phyloP scores from a whole-genome alignment of 92 coral and sea anemone genomes.

The Zoanthus gigantus region DNA sequence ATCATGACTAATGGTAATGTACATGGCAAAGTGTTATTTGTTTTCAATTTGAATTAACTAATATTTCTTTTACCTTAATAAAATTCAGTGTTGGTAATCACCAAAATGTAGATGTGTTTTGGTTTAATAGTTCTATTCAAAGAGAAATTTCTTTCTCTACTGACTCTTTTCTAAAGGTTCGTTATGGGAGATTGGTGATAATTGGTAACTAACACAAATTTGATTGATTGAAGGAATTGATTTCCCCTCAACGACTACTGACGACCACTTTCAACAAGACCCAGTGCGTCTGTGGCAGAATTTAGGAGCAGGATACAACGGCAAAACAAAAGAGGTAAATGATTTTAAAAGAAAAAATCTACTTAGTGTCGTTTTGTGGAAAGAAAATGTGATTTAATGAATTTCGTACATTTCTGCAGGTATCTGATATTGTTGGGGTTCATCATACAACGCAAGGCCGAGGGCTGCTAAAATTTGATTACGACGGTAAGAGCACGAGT shows the following conservation, averaged over 20 bases:
- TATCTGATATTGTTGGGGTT: conserved; percentile 76
- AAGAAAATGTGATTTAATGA: background rate
- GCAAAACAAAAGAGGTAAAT: conserved; percentile 78
- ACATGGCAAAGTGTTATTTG: background rate
- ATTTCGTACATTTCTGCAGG: conserved; percentile 46
- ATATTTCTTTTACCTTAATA: too few species aligned
- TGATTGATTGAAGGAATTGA: conserved; percentile 70
- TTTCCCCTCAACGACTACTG: conserved; percentile 87
- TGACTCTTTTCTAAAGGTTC: too few species aligned
- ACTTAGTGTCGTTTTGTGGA: background rate
- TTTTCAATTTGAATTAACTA: too few species aligned
- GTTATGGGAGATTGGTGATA: too few species aligned
- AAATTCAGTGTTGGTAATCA: too few species aligned
- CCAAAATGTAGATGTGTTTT: too few species aligned
- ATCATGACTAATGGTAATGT: conserved; percentile 86
- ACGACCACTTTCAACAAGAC: conserved; percentile 76
- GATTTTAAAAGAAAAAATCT: background rate
- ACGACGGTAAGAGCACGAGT: conserved; percentile 69
- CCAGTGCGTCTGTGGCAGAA: conserved; percentile 92
- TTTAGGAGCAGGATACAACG: conserved; percentile 80
- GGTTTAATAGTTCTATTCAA: too few species aligned
- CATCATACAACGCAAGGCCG: conserved; percentile 88
- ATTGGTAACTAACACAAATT: background rate
- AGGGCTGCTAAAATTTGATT: conserved; percentile 87
- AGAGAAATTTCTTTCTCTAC: too few species aligned